Conservation (phyloP, 2,888 invertebrate species). For the Pachymerium ferrugineum region DNA sequence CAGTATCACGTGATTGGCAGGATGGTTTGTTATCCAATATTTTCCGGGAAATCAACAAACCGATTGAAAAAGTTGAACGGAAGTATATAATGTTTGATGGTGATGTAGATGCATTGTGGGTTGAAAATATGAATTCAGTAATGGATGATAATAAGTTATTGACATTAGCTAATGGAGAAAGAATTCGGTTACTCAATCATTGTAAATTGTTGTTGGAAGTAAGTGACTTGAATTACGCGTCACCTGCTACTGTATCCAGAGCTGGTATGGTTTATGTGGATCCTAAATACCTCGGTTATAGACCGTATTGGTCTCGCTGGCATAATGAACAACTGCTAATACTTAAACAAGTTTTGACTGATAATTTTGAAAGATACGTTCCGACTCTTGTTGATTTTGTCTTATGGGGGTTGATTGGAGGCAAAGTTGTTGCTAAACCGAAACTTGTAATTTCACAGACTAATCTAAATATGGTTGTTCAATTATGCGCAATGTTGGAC, state of each 20-base stretch:
- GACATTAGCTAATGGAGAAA: constrained; percentile 84
- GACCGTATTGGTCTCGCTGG: constrained; percentile 85
- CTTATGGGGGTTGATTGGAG: constrained; percentile 65
- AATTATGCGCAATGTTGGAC: constrained; percentile 74
- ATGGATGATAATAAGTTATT: constrained; percentile 91
- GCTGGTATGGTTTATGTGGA: constrained; percentile 93
- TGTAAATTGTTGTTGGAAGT: constrained; percentile 83
- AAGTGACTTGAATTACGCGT: constrained; percentile 80
- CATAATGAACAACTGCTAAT: constrained; percentile 50
- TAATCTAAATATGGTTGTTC: constrained; percentile 75
- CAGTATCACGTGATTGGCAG: constrained; percentile 82
- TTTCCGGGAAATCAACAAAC: constrained; percentile 83
- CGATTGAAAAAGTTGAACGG: constrained; percentile 63
- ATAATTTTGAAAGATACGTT: constrained; percentile 70
- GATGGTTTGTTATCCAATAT: constrained; percentile 86
- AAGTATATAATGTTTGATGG: constrained; percentile 87
- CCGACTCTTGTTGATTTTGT: constrained; percentile 65
- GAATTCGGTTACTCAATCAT: constrained; percentile 73
- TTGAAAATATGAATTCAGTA: constrained; percentile 95
- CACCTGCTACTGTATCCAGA: constrained; percentile 85
- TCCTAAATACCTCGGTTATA: constrained; percentile 80
- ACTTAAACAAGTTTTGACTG: constrained; percentile 52
- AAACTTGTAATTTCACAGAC: constrained; percentile 79
- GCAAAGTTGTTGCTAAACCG: constrained; percentile 58
- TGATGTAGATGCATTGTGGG: constrained; percentile 90